Evolutionary conservation across 2,888 invertebrate species (phyloP).

Genomic region (Polietes domitor): DNA sequence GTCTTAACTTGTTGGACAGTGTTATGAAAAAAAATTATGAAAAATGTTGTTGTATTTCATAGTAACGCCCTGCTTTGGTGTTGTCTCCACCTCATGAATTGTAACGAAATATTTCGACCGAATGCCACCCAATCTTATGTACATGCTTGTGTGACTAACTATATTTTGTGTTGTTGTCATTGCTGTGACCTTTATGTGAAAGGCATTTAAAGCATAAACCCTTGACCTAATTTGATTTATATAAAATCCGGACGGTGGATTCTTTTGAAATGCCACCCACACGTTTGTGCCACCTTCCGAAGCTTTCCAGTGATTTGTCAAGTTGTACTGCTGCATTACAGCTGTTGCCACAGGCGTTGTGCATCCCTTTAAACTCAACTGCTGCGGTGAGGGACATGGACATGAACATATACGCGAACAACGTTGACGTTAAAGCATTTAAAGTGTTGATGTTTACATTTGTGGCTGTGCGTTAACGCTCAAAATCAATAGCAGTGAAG

Average conservation of each 20-base stretch:
- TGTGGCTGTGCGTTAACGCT: constrained; percentile 53
- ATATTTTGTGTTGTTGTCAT: background rate
- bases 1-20: too few relatives aligned
- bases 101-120: too few relatives aligned
- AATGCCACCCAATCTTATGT: too few relatives aligned
- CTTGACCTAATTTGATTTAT: constrained; percentile 63
- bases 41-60: too few relatives aligned
- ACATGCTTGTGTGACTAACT: too few relatives aligned
- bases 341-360: background rate
- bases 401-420: background rate
- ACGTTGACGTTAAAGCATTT: constrained; percentile 43
- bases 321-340: constrained; percentile 11
- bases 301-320: background rate
- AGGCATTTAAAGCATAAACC: constrained; percentile 32
- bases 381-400: constrained; percentile 52
- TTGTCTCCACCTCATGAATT: too few relatives aligned
- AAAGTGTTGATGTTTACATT: constrained; percentile 30
- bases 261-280: background rate
- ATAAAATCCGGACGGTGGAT: constrained; percentile 21
- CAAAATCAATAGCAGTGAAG: constrained; percentile 61
- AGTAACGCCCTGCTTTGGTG: too few relatives aligned
- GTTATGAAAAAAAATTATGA: too few relatives aligned
- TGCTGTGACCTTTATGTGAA: background rate
- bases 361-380: constrained; percentile 19
- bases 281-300: background rate